Base-by-base conservation (phyloP, 2,888 invertebrate genomes). In the Callyntrura sp. region DNA sequence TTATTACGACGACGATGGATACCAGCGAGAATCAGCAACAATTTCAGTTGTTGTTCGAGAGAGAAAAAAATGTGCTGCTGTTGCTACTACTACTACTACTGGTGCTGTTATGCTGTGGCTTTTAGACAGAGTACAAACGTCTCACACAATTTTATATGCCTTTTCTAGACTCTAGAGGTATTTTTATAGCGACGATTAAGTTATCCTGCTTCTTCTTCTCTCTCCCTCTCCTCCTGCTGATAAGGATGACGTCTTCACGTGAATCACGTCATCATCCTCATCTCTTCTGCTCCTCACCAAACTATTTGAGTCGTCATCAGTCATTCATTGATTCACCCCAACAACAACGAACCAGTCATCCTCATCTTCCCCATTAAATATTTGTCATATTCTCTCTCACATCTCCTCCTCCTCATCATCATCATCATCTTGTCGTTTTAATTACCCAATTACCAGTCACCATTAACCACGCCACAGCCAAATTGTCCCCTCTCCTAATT, bases 211-310 rank as follows among this genome's bases (percentile, higher is more conserved):
- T 35, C 17, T 65, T 28, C 28, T 65, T 11, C 12, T 17, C 8
- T 8, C 60, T 60, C 6, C 17, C 25, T 11, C 17, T 20, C 17
- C 60, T 60, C 6, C 17, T 60, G 17, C 25, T 65, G 65, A 12
- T 9, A 35, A 35, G 25, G 65, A 65, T 65, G 65, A 65, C 65
- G 65, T 65, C 65, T 2, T 65, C 65, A 65, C 65, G 65, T 65
- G 65, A 65, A 60, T 65, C 65, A 65, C 65, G 65, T 65, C 65
- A 65, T 65, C 65, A 25, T 65, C 65, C 1, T 62, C 62, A 23
- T 60, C 60, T 2, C 20, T 65, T n/a, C 14, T 6, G 9, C 62
- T 6, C 4, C 3, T 11, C 62, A 62, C 62, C 8, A 62, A 62
- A 28, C 1, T 28, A 28, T 65, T 65, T 65, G 3, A 9, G 62